Base-by-base conservation (phyloP, 37 sponge, comb jelly and placozoan genomes). In the Aplysina aerophoba region DNA sequence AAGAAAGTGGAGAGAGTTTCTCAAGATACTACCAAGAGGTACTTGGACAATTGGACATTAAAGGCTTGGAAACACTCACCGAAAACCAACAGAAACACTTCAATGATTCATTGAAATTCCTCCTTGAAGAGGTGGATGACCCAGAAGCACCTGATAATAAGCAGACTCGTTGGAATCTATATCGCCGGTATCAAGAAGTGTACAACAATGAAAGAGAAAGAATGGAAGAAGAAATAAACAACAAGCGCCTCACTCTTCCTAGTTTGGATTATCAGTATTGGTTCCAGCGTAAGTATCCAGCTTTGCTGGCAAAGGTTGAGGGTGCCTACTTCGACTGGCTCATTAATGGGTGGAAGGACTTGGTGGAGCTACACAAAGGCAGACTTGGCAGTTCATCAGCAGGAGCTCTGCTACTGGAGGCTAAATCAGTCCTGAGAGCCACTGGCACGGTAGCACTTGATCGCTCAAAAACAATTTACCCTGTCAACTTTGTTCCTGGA, bases 311-410 rank as follows among this genome's bases (percentile, higher is more conserved):
- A 0, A 35, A 67, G 36, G 90, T 90, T 6, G 90, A 86, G 33
- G 87, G 87, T 21, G 90, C 90, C 27, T 90, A 81, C 75, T 86
- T 81, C 4, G 87, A 75, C 15, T 90, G 90, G 90, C 50, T 86
- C 17, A 36, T 90, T 20, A 86, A 81, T 55, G 90, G 90, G 12
- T 28, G 86, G 65, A 90, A 90, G 33, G 90, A 90, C 30, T 75
- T 82, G 21, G 78, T 86, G 5, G 90, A 90, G 25, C 1, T 82
- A 31, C 77, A 90, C 61, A 80, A 66, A 34, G 33, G 73, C 14
- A 55, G 82, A 35, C 27, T 90, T 19, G 90, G 83, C 20, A 44
- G 40, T 2, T 62, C 65, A 28, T 75, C 87, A 17, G 57, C 82
- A 28, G 90, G 83, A 33, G 55, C 79, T 31, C 20, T 59, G 31